Evolutionary conservation across 2,113 vertebrate genomes (phyloP).

Genomic region (Tauraco erythrolophus): DNA sequence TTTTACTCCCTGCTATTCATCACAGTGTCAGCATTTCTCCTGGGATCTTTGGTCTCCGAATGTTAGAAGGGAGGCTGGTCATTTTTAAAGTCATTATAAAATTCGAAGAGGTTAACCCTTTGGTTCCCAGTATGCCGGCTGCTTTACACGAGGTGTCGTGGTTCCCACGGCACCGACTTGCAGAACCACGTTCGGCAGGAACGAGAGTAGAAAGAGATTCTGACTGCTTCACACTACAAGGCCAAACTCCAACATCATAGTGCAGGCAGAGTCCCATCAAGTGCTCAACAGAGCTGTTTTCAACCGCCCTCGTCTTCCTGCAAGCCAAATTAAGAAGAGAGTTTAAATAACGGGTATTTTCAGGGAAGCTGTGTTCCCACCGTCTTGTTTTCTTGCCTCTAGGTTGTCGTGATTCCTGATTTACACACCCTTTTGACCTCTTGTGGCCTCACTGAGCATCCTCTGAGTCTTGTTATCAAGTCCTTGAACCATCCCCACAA

Average conservation of each 20-base stretch:
- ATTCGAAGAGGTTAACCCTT: neutral
- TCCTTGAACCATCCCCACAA: neutral
- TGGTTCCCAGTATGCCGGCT: neutral
- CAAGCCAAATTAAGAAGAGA: neutral
- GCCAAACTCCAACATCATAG: neutral
- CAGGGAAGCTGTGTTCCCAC: neutral
- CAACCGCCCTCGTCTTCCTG: neutral
- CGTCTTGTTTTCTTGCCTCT: neutral
- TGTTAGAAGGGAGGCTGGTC: neutral
- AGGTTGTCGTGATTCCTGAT: neutral
- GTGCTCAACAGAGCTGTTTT: neutral
- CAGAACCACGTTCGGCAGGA: neutral
- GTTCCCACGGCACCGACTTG: neutral
- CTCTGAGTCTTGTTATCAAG: neutral
- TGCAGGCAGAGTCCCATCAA: neutral
- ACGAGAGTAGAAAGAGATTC: neutral
- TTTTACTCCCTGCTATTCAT: neutral
- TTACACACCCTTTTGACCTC: neutral
- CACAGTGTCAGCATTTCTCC: neutral
- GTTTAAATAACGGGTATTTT: neutral
- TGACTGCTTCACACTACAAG: neutral
- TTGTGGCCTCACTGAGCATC: neutral
- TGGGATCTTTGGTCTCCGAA: neutral
- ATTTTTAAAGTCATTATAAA: neutral
- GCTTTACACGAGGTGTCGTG: neutral